phyloP scores from a whole-genome alignment of 2,797 vertebrate species.

The Pterois miles region DNA sequence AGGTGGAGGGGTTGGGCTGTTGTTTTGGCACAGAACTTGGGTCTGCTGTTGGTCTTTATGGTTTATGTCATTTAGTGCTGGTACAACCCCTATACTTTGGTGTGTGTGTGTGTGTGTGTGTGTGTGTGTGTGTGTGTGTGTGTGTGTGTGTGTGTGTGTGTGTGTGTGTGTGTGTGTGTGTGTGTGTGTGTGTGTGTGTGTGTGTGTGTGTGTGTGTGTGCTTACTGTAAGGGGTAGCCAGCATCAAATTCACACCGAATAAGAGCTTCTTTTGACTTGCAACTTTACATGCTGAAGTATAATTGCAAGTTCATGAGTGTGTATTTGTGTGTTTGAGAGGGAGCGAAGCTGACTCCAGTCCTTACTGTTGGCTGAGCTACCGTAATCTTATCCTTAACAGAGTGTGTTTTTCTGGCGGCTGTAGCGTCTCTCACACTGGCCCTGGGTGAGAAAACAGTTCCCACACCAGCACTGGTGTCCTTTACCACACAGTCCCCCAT shows the following conservation, averaged over 20 bases:
- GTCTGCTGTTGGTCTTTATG: constrained; percentile 35
- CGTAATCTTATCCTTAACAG: constrained; percentile 36
- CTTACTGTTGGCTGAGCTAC: constrained; percentile 71
- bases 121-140: not conserved
- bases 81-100: not conserved
- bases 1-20: constrained; percentile 40
- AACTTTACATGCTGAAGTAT: not conserved
- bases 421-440: constrained; percentile 23
- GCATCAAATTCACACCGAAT: constrained; percentile 12
- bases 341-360: constrained; percentile 15
- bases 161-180: constrained; percentile 2
- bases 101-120: constrained; percentile 7
- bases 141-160: not conserved
- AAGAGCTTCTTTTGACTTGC: not conserved
- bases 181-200: constrained; percentile 6
- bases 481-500: not conserved
- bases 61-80: not conserved
- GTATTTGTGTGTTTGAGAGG: constrained; percentile 1
- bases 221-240: not conserved
- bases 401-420: constrained; percentile 38
- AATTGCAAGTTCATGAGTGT: not conserved
- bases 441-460: constrained; percentile 50
- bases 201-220: constrained; percentile 7
- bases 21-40: constrained; percentile 31
- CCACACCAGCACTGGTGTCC: constrained; percentile 24